phyloP scores from a whole-genome alignment of 92 coral and sea anemone species.

The Virgularia gustaviana region DNA sequence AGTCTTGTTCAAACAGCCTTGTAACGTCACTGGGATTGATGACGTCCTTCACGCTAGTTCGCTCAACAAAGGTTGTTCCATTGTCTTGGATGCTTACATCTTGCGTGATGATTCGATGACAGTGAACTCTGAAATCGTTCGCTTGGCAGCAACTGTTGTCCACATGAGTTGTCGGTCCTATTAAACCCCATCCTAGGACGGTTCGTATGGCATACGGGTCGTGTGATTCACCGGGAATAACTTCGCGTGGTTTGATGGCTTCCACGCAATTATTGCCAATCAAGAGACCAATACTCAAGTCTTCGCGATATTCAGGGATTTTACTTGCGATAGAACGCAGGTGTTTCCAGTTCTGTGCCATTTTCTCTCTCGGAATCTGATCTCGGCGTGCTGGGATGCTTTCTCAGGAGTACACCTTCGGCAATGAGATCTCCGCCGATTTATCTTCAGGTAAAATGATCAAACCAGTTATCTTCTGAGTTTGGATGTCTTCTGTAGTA shows the following conservation, averaged over 20 bases:
- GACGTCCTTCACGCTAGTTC: conserved; percentile 8
- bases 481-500: conserved; percentile 30
- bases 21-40: conserved; percentile 8
- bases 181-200: conserved; percentile 54
- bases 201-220: too few species aligned
- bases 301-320: conserved; percentile 16
- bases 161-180: conserved; percentile 20
- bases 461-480: conserved; percentile 43
- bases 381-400: conserved; percentile 48
- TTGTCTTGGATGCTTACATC: conserved; percentile 13
- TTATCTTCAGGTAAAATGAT: conserved; percentile 32
- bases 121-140: neutral
- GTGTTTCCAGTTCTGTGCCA: conserved; percentile 45
- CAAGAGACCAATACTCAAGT: conserved; percentile 7
- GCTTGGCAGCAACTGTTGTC: neutral
- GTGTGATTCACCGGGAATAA: too few species aligned
- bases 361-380: conserved; percentile 59
- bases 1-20: conserved; percentile 46
- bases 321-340: conserved; percentile 39
- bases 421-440: conserved; percentile 34
- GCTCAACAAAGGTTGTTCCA: neutral
- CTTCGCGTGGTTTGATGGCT: conserved; percentile 47
- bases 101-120: conserved; percentile 30
- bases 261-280: conserved; percentile 58
- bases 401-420: conserved; percentile 45